Evolutionary conservation across 2,888 invertebrate species (phyloP).

Genomic region (Herminia tarsipennalis): DNA sequence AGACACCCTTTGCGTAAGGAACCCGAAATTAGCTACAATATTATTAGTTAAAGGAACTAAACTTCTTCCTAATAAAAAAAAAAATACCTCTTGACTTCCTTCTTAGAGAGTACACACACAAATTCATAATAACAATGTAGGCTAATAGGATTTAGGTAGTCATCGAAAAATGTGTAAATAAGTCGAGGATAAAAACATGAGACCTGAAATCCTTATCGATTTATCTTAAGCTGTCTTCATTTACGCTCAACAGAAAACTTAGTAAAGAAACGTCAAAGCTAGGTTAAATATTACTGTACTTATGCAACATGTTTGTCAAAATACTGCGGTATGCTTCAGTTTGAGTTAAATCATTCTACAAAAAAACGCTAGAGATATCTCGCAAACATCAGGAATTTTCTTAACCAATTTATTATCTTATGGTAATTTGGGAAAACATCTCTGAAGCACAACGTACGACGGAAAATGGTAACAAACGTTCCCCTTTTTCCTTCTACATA

Average conservation of each 20-base stretch:
- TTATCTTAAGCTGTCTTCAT: conserved; percentile 5
- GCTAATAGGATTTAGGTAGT: neutral
- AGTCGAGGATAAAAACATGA: conserved; percentile 8
- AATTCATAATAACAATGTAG: too few species aligned
- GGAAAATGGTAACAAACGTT: conserved; percentile 34
- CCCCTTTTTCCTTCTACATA: conserved; percentile 39
- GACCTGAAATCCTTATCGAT: conserved; percentile 6
- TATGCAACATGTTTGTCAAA: too few species aligned
- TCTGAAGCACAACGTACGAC: conserved; percentile 34
- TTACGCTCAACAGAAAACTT: conserved; percentile 5
- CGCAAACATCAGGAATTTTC: conserved; percentile 26
- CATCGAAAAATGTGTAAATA: conserved; percentile 7
- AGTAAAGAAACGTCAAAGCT: neutral
- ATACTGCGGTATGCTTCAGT: too few species aligned
- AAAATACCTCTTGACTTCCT: too few species aligned
- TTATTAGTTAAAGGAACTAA: too few species aligned
- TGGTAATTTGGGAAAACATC: conserved; percentile 42
- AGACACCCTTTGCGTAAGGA: too few species aligned
- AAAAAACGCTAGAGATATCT: conserved; percentile 8
- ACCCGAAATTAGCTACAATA: too few species aligned
- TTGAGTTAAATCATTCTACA: neutral
- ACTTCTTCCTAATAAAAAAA: too few species aligned
- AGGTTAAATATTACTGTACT: neutral
- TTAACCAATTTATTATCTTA: conserved; percentile 45
- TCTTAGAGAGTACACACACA: too few species aligned